Percentiles rank a stretch among this genome's conserved stretches.
phyloP scores from a whole-genome alignment of 2,797 vertebrate species.

The Meriones psammophilus region DNA sequence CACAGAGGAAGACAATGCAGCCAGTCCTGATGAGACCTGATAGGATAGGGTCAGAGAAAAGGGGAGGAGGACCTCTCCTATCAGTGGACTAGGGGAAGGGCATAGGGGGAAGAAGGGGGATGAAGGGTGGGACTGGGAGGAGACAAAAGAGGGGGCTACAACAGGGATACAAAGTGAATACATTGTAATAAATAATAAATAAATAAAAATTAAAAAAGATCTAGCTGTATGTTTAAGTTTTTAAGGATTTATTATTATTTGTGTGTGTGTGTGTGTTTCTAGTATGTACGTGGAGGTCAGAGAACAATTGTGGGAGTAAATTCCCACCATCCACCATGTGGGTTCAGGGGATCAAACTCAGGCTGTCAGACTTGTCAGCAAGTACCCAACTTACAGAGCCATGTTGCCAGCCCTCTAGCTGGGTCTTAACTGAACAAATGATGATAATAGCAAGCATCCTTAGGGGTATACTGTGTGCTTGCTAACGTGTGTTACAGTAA shows the following conservation, averaged over 20 bases:
- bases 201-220: no score
- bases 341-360: neutral
- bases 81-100: no score
- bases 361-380: neutral
- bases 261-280: neutral
- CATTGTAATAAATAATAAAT: no score
- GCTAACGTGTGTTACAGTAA: neutral
- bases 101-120: no score
- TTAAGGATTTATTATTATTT: neutral
- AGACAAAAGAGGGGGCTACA: no score
- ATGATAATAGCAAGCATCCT: neutral
- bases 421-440: slow-evolving; percentile 65
- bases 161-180: no score
- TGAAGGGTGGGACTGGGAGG: no score
- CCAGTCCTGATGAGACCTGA: no score
- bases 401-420: neutral
- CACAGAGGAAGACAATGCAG: no score
- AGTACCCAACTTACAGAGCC: neutral
- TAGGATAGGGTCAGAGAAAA: no score
- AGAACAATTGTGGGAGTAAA: neutral
- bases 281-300: neutral
- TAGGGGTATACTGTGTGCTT: neutral
- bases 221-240: neutral
- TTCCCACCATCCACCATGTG: neutral
- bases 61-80: no score